Conservation (phyloP, 2,113 vertebrate species). For the Tylochromis polylepis region DNA sequence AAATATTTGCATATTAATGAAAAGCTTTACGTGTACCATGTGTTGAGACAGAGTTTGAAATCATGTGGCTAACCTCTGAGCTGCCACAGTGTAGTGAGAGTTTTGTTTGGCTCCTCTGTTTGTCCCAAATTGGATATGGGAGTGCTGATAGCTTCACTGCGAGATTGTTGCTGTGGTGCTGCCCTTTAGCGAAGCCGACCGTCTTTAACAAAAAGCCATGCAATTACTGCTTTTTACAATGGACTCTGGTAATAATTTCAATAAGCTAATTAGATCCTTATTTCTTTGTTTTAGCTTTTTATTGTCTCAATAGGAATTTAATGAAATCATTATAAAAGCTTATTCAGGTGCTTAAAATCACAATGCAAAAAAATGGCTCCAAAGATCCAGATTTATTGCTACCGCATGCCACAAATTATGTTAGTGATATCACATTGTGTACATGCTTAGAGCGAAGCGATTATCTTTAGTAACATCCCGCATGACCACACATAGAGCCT, state of each 20-base stretch:
- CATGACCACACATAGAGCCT: background rate
- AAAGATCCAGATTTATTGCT: background rate
- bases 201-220: conserved; percentile 3
- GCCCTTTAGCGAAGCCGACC: conserved; percentile 25
- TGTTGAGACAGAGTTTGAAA: background rate
- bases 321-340: conserved; percentile 19
- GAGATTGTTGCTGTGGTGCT: conserved; percentile 13
- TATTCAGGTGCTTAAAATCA: conserved; percentile 34
- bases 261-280: conserved; percentile 29
- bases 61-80: background rate
- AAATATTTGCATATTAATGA: background rate
- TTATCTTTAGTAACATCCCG: background rate
- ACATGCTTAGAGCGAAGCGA: background rate
- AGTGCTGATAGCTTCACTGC: background rate
- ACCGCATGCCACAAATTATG: background rate
- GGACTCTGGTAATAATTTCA: conserved; percentile 37
- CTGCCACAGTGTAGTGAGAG: background rate
- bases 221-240: conserved; percentile 27
- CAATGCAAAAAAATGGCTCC: background rate
- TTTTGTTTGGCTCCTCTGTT: conserved; percentile 9
- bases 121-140: conserved; percentile 20
- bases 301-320: conserved; percentile 20
- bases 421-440: background rate
- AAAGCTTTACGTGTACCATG: background rate
- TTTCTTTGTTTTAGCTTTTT: conserved; percentile 31